phyloP scores from a whole-genome alignment of 2,888 invertebrate species.

The Ommatoiulus sabulosus region DNA sequence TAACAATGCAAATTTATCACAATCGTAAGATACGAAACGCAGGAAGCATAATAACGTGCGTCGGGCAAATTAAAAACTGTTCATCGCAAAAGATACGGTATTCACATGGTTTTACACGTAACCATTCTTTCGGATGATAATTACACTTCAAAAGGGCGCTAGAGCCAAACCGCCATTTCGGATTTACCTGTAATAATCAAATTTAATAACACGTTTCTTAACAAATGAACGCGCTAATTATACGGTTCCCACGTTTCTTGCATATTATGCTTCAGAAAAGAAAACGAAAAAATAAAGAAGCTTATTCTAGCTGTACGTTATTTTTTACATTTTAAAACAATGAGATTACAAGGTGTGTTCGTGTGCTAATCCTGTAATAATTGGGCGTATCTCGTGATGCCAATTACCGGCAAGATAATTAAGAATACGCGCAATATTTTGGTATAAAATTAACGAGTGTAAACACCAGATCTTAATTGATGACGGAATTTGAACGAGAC shows the following conservation, averaged over 20 bases:
- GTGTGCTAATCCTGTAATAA: neutral
- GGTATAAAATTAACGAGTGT: too few species aligned
- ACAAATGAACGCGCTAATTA: neutral
- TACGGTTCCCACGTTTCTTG: neutral
- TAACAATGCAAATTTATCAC: neutral
- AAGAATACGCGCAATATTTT: too few species aligned
- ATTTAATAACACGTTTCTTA: conserved; percentile 29
- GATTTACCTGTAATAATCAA: conserved; percentile 42
- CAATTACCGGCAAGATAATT: neutral
- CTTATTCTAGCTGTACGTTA: neutral
- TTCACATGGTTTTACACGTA: neutral
- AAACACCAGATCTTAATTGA: too few species aligned
- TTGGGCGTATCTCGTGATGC: neutral
- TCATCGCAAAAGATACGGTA: neutral
- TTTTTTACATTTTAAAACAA: neutral
- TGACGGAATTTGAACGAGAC: too few species aligned
- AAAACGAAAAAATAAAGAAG: too few species aligned
- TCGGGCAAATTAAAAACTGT: neutral
- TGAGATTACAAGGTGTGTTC: neutral
- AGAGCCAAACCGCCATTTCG: neutral
- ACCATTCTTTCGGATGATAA: neutral
- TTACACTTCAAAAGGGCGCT: neutral
- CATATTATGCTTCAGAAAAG: neutral
- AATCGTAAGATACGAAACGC: neutral
- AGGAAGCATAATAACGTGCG: neutral